Evolutionary conservation across 2,113 vertebrate species (phyloP).

Genomic region (Andinoacara biseriatus): DNA sequence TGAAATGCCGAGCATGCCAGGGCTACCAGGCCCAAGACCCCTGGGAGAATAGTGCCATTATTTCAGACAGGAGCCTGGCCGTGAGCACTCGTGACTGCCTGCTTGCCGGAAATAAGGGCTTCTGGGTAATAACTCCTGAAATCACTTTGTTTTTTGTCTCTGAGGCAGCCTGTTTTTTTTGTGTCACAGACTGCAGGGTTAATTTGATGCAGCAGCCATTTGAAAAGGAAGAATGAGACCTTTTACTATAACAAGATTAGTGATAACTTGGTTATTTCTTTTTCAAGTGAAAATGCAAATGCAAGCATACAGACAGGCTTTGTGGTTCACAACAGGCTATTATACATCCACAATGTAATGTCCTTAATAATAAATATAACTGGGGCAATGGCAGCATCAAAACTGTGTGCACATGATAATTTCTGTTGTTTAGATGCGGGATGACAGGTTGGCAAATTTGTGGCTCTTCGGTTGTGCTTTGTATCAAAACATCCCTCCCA

Average conservation of each 20-base stretch:
- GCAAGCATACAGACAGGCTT: background rate
- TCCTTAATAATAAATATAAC: background rate
- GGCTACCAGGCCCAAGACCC: conserved; percentile 38
- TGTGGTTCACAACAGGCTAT: background rate
- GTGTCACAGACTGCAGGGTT: conserved; percentile 11
- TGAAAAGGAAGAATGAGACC: conserved; percentile 23
- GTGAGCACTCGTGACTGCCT: conserved; percentile 40
- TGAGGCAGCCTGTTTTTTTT: conserved; percentile 8
- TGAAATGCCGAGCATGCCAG: conserved; percentile 68
- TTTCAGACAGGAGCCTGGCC: conserved; percentile 40
- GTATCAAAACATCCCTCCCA: conserved; percentile 6
- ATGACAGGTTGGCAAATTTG: conserved; percentile 11
- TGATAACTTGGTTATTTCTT: conserved; percentile 17
- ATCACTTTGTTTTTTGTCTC: conserved; percentile 46
- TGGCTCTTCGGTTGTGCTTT: background rate
- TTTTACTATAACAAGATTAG: conserved; percentile 29
- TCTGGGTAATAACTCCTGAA: conserved; percentile 47
- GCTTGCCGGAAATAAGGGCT: conserved; percentile 32
- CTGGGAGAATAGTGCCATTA: conserved; percentile 67
- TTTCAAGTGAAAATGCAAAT: background rate
- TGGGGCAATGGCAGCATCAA: background rate
- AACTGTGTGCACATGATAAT: background rate
- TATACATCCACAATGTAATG: background rate
- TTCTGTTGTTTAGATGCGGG: background rate
- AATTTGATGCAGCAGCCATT: conserved; percentile 49